Base-by-base conservation (phyloP, 2,113 vertebrate species). In the Mormyrus lacerda region DNA sequence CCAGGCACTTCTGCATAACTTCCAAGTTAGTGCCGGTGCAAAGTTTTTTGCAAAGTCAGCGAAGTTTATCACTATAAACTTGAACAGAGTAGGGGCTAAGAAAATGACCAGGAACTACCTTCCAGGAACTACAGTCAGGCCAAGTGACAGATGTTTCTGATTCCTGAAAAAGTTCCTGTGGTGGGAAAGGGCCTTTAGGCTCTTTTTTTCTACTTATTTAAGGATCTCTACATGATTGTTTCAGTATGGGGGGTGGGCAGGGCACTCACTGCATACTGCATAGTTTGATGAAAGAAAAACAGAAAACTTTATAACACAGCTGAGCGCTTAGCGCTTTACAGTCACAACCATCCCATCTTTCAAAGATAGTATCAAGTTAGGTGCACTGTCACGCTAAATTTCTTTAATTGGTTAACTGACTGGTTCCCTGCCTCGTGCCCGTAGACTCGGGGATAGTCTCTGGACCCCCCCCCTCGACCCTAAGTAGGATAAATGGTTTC, bases 211-310 rank as follows among this genome's bases (percentile, higher is more conserved):
- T 39, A 31, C 27, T 39, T 35, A 24, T 45, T 45, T 51, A 86
- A 9, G 39, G 82, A 39, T 76, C 15, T 3, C 69, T 76, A 76
- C 39, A 35, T 39, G 31, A 76, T 76, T 27, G 27, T 73, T 73
- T 73, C 31, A 27, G 65, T 27, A 10, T 35, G 31, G 65, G 11
- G 4, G 31, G 69, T n/a, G 13, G 10, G 4, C 11, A 17, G 13
- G 69, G 13, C 2, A 31, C 42, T 88, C 87, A 91, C 86, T 61
- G 47, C 39, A 90, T 89, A n/a, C 89, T 55, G 87, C 61, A 87
- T 61, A 88, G 91, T 92, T 88, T 91, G 9, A 55, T 55, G 53
- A 55, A 21, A 55, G 17, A 51, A 19, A 9, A 39, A 91, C 90
- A 91, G 84, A 89, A 69, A 91, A 90, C 55, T 58, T 35, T 13